Evolutionary conservation across 2,888 invertebrate species (phyloP).

Genomic region (Chymomyza caudatula): DNA sequence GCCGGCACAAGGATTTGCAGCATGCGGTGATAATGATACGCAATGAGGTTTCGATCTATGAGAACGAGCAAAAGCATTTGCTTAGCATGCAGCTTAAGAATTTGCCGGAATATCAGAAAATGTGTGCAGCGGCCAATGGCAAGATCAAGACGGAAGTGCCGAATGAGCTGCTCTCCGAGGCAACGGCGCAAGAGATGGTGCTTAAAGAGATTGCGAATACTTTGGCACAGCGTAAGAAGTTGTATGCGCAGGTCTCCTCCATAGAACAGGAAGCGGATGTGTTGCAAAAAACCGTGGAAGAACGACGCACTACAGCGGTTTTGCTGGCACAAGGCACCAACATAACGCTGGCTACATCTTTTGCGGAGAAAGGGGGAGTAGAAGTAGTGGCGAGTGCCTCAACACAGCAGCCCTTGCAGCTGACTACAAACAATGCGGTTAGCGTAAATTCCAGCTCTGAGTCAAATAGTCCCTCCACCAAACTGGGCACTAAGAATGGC

Average conservation of each 20-base stretch:
- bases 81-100: constrained; percentile 87
- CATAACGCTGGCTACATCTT: constrained; percentile 63
- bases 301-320: constrained; percentile 79
- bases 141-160: constrained; percentile 66
- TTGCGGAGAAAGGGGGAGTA: constrained; percentile 10
- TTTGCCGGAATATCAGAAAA: constrained; percentile 81
- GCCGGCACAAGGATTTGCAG: constrained; percentile 94
- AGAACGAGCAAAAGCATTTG: constrained; percentile 86
- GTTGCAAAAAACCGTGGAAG: constrained; percentile 85
- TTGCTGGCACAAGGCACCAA: constrained; percentile 76
- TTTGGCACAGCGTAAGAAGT: constrained; percentile 88
- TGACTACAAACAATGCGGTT: constrained; percentile 21
- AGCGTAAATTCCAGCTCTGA: constrained; percentile 36
- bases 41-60: constrained; percentile 84
- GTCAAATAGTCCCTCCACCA: constrained; percentile 26
- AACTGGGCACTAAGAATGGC: constrained; percentile 77
- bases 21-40: constrained; percentile 92
- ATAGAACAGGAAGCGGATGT: constrained; percentile 88
- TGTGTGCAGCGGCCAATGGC: constrained; percentile 57
- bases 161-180: constrained; percentile 81
- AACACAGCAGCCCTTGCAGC: constrained; percentile 30
- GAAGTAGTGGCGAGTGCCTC: constrained; percentile 1
- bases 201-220: constrained; percentile 92
- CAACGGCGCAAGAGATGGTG: constrained; percentile 88
- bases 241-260: constrained; percentile 88